These are phyloP conservation scores for Dryomyza anilis DNA, from an alignment of 2,888 invertebrate species.

Conservation along the genomic window DNA sequence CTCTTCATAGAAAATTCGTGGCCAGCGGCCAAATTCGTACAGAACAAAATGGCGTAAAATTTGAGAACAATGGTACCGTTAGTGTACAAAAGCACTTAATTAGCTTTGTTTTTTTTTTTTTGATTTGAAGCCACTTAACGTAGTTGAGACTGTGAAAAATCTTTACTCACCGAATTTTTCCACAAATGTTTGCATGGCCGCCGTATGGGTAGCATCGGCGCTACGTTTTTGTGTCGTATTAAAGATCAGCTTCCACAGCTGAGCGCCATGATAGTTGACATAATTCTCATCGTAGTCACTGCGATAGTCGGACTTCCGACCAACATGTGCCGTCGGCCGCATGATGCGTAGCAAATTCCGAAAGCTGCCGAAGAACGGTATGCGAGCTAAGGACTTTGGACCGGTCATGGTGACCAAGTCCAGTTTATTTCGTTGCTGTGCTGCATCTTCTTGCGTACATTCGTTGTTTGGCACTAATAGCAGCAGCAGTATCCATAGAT, in stretches of 20 bases:
- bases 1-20: too few relatives aligned
- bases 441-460: neutral
- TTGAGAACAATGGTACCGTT: too few relatives aligned
- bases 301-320: constrained; percentile 48
- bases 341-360: constrained; percentile 47
- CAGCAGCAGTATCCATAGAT: too few relatives aligned
- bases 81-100: too few relatives aligned
- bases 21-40: too few relatives aligned
- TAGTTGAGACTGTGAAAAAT: too few relatives aligned
- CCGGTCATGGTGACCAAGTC: constrained; percentile 44
- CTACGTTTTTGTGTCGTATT: constrained; percentile 38
- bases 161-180: constrained; percentile 50
- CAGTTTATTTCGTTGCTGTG: neutral
- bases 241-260: constrained; percentile 53
- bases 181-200: constrained; percentile 41
- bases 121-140: too few relatives aligned
- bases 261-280: constrained; percentile 50
- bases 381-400: constrained; percentile 55
- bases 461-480: neutral
- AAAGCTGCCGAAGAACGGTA: constrained; percentile 50
- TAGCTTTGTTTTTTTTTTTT: too few relatives aligned
- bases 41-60: too few relatives aligned
- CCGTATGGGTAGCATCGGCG: constrained; percentile 34
- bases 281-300: constrained; percentile 51
- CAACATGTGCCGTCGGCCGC: constrained; percentile 40